phyloP scores from a whole-genome alignment of 2,113 vertebrate genomes.

The Oreochromis niloticus region DNA sequence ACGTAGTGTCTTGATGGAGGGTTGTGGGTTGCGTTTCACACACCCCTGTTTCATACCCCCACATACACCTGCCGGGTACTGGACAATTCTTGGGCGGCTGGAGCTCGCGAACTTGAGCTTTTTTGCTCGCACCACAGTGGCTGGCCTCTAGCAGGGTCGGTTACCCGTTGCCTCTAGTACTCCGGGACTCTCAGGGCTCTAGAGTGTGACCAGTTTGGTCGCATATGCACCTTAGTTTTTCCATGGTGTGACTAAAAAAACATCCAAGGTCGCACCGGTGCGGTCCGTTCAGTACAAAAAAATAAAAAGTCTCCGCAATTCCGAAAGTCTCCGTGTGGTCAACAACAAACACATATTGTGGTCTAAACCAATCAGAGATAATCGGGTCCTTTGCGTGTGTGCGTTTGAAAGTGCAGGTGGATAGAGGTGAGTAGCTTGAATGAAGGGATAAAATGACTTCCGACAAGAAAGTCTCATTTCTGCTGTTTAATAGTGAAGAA shows the following conservation, averaged over 20 bases:
- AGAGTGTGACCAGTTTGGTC: not conserved
- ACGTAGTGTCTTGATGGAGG: fast-evolving
- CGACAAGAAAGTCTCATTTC: no score
- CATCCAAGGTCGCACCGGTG: not conserved
- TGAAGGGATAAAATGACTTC: no score
- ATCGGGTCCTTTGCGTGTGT: no score
- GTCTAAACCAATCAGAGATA: no score
- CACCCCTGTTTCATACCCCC: not conserved
- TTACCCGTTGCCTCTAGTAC: fast-evolving
- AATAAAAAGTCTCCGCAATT: fast-evolving
- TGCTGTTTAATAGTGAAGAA: no score
- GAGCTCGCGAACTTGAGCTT: not conserved
- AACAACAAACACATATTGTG: no score
- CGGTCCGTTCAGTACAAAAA: not conserved
- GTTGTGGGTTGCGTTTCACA: not conserved
- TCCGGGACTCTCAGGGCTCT: not conserved
- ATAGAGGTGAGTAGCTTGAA: no score
- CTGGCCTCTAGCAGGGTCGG: not conserved
- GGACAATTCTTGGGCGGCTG: not conserved
- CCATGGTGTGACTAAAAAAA: not conserved
- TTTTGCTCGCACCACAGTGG: not conserved
- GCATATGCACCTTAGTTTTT: not conserved
- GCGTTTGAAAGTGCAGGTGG: no score
- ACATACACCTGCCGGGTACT: not conserved
- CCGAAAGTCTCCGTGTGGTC: not conserved